Evolutionary conservation across 1,140 invertebrate genomes (phyloP).

Genomic region (Octopus sinensis): DNA sequence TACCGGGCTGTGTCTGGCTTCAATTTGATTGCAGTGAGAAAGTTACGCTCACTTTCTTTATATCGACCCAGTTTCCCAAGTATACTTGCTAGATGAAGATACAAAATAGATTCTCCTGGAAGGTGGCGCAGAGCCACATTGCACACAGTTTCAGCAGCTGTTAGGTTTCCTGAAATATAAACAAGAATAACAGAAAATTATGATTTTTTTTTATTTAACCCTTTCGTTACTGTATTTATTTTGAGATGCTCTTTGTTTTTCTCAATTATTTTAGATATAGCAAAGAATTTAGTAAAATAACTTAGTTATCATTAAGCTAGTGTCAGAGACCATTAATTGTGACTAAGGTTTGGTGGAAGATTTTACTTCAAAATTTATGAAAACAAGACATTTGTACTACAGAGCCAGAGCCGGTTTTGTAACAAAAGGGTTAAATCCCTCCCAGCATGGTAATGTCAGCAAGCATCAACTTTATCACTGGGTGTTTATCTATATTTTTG

Average conservation of each 20-base stretch:
- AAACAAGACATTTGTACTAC: no score
- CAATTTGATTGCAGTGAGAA: constrained; percentile 71
- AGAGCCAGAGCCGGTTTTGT: no score
- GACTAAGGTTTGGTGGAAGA: no score
- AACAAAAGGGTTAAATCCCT: no score
- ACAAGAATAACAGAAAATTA: background rate
- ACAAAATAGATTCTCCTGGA: constrained; percentile 67
- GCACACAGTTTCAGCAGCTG: constrained; percentile 70
- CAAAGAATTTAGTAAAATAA: background rate
- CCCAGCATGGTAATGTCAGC: no score
- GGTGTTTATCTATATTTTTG: no score
- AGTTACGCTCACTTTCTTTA: constrained; percentile 76
- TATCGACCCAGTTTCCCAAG: constrained; percentile 78
- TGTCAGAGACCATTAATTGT: background rate
- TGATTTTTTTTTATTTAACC: no score
- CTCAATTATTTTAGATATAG: no score
- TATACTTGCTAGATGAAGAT: constrained; percentile 85
- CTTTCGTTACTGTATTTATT: no score
- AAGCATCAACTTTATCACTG: no score
- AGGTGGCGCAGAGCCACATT: constrained; percentile 68
- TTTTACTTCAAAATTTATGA: no score
- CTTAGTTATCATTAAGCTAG: background rate
- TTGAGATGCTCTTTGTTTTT: no score
- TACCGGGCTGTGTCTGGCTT: constrained; percentile 71
- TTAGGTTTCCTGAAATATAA: constrained; percentile 61